These are phyloP conservation scores for Sorex araneus DNA, from an alignment of 2,113 vertebrate species.

Conservation along the genomic window DNA sequence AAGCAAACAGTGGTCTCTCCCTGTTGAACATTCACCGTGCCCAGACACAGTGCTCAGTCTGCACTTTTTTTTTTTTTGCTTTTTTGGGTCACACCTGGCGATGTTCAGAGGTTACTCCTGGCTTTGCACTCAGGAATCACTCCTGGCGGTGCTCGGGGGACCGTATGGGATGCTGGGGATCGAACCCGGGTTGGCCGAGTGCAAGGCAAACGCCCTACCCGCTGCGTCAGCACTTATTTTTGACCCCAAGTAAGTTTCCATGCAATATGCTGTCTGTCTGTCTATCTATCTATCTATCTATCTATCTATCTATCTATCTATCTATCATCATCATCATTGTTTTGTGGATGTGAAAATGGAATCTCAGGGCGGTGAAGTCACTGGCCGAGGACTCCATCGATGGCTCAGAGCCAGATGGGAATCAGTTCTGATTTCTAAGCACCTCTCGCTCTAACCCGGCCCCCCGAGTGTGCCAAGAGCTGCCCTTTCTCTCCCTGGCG, in stretches of 20 bases:
- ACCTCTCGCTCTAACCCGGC: background rate
- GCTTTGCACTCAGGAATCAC: too few species aligned
- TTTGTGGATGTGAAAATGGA: background rate
- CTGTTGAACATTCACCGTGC: constrained; percentile 2
- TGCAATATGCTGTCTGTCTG: background rate
- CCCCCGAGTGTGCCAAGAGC: background rate
- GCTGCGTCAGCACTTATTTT: background rate
- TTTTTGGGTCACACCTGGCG: too few species aligned
- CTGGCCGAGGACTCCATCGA: background rate
- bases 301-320: too few species aligned
- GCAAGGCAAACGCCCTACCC: too few species aligned
- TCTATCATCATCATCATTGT: too few species aligned
- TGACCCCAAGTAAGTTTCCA: background rate
- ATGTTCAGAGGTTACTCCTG: too few species aligned
- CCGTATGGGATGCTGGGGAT: too few species aligned
- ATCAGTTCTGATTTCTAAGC: background rate
- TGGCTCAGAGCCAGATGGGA: background rate
- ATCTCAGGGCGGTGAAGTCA: background rate
- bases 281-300: too few species aligned
- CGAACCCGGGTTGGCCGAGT: too few species aligned
- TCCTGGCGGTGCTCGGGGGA: too few species aligned
- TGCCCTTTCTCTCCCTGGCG: background rate
- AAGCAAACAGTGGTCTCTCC: background rate
- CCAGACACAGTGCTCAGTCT: constrained; percentile 13
- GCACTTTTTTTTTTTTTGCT: background rate